These are phyloP conservation scores for Cephalopholis sonnerati DNA, from an alignment of 2,113 vertebrate species.

Conservation along the genomic window DNA sequence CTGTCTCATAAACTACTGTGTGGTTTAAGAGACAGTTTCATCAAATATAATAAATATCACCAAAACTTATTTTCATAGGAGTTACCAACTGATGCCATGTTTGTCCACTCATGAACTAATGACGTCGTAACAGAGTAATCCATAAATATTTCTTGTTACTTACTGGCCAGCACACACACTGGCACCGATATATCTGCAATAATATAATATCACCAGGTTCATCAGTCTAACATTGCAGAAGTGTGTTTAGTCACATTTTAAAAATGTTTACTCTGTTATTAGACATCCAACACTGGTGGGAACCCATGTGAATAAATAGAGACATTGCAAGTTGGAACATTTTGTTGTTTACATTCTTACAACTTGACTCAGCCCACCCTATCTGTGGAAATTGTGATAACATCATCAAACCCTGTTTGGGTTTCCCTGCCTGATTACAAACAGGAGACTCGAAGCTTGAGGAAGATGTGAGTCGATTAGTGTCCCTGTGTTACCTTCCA, in stretches of 20 bases:
- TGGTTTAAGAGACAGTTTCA: no score
- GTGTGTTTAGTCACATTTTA: not conserved
- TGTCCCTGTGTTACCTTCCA: slow-evolving; percentile 43
- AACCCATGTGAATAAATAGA: not conserved
- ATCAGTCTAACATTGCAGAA: not conserved
- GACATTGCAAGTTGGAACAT: not conserved
- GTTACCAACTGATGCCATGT: no score
- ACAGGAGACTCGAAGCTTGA: slow-evolving; percentile 13
- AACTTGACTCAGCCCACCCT: not conserved
- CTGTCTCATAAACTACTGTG: no score
- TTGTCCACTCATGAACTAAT: no score
- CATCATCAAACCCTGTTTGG: slow-evolving; percentile 45
- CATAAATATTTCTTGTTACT: not conserved
- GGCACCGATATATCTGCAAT: not conserved
- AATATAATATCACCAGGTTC: no score
- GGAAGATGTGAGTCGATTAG: slow-evolving; percentile 55
- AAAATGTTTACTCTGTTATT: slow-evolving; percentile 5
- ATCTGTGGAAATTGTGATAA: slow-evolving; percentile 37
- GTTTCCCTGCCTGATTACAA: slow-evolving; percentile 52
- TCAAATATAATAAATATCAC: no score
- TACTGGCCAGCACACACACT: not conserved
- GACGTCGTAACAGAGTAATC: not conserved
- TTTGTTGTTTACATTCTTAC: slow-evolving; percentile 52
- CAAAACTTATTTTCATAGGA: no score
- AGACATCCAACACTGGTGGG: not conserved